phyloP scores from a whole-genome alignment of 2,888 invertebrate species.

The Alitta virens region DNA sequence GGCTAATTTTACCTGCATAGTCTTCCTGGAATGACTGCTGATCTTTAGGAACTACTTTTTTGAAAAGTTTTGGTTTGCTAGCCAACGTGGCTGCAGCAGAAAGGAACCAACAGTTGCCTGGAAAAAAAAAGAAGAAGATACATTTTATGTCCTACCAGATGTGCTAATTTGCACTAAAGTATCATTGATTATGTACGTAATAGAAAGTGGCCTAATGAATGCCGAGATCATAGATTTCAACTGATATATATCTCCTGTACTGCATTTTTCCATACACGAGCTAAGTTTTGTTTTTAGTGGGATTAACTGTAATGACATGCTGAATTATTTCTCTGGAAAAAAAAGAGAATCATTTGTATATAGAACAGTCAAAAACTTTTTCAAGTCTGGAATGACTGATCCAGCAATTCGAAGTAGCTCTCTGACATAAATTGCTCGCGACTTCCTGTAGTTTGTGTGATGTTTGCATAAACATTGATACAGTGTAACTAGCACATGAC shows the following conservation, averaged over 20 bases:
- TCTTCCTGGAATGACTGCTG: constrained; percentile 61
- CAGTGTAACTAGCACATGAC: too few species aligned
- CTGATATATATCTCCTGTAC: neutral
- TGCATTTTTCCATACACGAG: neutral
- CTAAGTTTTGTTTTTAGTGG: too few species aligned
- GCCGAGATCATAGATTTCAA: neutral
- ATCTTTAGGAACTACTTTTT: constrained; percentile 91
- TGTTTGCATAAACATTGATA: too few species aligned
- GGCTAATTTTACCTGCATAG: constrained; percentile 17
- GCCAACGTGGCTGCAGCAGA: constrained; percentile 94
- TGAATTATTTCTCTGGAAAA: too few species aligned
- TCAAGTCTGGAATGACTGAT: too few species aligned
- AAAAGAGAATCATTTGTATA: too few species aligned
- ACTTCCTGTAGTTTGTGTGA: too few species aligned
- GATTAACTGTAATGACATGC: too few species aligned
- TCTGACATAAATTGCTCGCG: too few species aligned
- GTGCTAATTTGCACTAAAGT: neutral
- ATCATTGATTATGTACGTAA: neutral
- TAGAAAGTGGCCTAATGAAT: neutral
- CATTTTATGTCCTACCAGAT: neutral
- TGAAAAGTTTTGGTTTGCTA: constrained; percentile 73
- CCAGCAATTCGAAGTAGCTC: too few species aligned
- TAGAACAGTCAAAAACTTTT: too few species aligned
- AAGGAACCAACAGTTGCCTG: constrained; percentile 89
- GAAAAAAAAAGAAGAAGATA: neutral